Conservation (phyloP, 2,113 vertebrate genomes). For the Dolichallabes microphthalmus region DNA sequence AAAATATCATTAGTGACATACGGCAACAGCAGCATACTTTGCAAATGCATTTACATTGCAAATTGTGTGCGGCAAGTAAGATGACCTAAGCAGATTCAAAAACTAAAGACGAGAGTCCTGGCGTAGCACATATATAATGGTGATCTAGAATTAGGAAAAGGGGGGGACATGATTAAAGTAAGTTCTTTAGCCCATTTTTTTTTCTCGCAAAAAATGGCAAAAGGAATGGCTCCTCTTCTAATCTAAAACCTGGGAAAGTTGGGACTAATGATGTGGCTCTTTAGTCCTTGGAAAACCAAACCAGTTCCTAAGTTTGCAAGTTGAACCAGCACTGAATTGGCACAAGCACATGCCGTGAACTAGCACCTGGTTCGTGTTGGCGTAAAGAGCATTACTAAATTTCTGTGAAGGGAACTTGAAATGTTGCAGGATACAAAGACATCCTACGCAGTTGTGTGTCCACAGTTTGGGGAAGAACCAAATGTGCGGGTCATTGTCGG, state of each 20-base stretch:
- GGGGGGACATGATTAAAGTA: too few species aligned
- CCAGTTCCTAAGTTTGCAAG: too few species aligned
- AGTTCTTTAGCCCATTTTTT: background rate
- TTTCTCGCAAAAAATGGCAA: too few species aligned
- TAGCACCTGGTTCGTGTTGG: too few species aligned
- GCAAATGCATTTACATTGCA: conserved; percentile 25
- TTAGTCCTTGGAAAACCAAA: too few species aligned
- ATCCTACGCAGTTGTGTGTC: background rate
- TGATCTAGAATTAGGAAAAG: background rate
- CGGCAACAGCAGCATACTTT: background rate
- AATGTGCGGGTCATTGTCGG: background rate
- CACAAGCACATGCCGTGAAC: too few species aligned
- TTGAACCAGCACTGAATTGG: too few species aligned
- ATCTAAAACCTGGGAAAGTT: too few species aligned
- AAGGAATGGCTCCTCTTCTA: too few species aligned
- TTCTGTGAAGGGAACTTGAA: background rate
- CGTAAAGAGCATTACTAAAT: too few species aligned
- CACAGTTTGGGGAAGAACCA: background rate
- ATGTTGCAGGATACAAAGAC: background rate
- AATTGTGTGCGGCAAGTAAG: background rate
- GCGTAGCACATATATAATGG: background rate
- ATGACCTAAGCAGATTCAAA: background rate
- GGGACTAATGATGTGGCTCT: too few species aligned
- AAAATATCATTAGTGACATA: background rate
- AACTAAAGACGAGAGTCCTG: background rate